Base-by-base conservation (phyloP, 2,888 invertebrate species). In the Drosophila rubida region DNA sequence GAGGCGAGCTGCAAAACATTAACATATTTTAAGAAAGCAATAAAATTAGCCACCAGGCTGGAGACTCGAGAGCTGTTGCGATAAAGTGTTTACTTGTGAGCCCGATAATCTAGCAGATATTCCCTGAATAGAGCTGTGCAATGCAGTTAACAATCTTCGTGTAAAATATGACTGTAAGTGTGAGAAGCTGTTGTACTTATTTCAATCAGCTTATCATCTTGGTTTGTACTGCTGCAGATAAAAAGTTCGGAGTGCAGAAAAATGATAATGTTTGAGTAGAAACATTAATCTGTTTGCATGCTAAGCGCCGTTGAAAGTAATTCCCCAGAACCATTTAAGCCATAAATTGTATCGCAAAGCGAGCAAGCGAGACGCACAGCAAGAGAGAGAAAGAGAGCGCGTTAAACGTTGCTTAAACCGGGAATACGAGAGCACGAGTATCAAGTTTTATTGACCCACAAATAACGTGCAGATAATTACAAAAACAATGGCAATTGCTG, bases 401-500 rank as follows among this genome's bases (percentile, higher is more conserved):
- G 63, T 68, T 70, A 64, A 71, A 59, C 75, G 67, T 54, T 65
- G 69, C 55, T 70, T 71, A 68, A 80, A 74, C 78, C 68, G 66
- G 30, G 14, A 53, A 32, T 30, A 32, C 13, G 13, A 19, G 41
- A 42, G 14, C 22, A 32, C 71, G 74, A 82, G 82, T 85, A 85
- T 86, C 82, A 78, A 85, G 86, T 82, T 85, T 85, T 86, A 85
- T 85, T 85, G 85, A 85, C 77, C 85, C 86, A 86, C 85, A 85
- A 85, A 86, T 86, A 85, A 85, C 84, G 84, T 84, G 82, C 84
- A 86, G 86, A 86, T 85, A 85, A 85, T 85, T 85, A 85, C 84
- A 86, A 77, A 86, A 85, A 76, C 79, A 85, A 83, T 75, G 79
- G 63, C 75, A 69, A 69, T 72, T 62, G 79, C 77, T 77, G 45